Evolutionary conservation across 1,140 invertebrate genomes (phyloP).

Genomic region (Drosophila seguyi): DNA sequence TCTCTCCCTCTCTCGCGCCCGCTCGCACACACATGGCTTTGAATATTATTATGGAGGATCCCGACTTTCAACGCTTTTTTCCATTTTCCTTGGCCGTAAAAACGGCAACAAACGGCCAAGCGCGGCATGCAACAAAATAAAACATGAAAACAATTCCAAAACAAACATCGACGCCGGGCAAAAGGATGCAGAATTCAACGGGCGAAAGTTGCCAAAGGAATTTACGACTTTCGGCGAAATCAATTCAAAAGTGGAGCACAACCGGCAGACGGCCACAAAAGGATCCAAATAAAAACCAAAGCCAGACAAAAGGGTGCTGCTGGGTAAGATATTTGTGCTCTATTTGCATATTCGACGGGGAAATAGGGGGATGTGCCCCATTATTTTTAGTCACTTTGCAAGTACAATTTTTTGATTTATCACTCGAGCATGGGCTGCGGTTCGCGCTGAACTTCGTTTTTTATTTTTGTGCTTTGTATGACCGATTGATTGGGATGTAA

Average conservation of each 20-base stretch:
- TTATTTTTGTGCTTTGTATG: conserved; percentile 41
- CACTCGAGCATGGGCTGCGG: conserved; percentile 46
- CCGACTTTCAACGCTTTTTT: conserved; percentile 70
- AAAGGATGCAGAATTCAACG: conserved; percentile 40
- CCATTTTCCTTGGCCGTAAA: conserved; percentile 44
- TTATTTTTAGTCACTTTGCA: conserved; percentile 26
- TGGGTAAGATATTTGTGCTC: conserved; percentile 30
- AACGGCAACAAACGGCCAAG: conserved; percentile 16
- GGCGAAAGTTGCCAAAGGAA: conserved; percentile 78
- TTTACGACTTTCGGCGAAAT: conserved; percentile 78
- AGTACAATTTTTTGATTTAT: conserved; percentile 64
- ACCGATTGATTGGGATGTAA: conserved; percentile 64
- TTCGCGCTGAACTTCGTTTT: conserved; percentile 21
- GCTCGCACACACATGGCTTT: conserved; percentile 56
- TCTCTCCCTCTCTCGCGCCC: conserved; percentile 26
- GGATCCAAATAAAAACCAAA: conserved; percentile 26
- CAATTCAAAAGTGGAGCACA: conserved; percentile 71
- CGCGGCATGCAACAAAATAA: conserved; percentile 45
- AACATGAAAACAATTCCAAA: conserved; percentile 51
- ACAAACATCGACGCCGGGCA: conserved; percentile 41
- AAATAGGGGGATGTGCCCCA: conserved; percentile 19
- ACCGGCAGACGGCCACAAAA: conserved; percentile 32
- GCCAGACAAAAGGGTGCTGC: conserved; percentile 27
- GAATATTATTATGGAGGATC: conserved; percentile 79
- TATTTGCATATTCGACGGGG: conserved; percentile 44